Base-by-base conservation (phyloP, 2,888 invertebrate species). In the Scaeva pyrastri region DNA sequence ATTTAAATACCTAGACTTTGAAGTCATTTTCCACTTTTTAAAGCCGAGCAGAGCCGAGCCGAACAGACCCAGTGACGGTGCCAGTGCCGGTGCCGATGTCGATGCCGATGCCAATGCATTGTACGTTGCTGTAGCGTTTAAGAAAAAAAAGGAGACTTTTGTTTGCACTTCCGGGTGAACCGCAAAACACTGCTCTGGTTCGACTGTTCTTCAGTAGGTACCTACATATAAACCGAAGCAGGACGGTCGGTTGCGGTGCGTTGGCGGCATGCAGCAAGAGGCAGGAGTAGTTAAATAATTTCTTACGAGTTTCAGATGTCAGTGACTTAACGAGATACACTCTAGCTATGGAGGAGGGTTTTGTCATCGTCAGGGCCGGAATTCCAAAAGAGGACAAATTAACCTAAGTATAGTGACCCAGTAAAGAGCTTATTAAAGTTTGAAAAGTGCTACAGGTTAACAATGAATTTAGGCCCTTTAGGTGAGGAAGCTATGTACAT, bases 81-180 rank as follows among this genome's bases (percentile, higher is more conserved):
- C 50, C 36, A 58, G 26, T 31, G 71, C 74, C 41, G n/a, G n/a
- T n/a, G n/a, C n/a, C n/a, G n/a, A 21, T 36, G 19, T 41, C 36
- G 56, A 19, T 31, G 71, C 74, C n/a, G n/a, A 74, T 71, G 71
- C 70, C 8, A 31, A 8, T 80, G 50, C 58, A 70, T 71, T 80
- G 58, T 70, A 26, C 56, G 74, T 68, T 43, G 31, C 14, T 68
- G 21, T 0, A 19, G 12, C 14, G 48, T 11, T 0, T 14, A 12
- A 36, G 31, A 16, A 31, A 48, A 60, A 62, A 62, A 64, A 45
- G 21, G n/a, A 72, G 23, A 74, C 62, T 31, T 70, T 70, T 74
- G 62, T 79, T 79, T 83, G 79, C 50, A 79, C 80, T 84, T 84
- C 84, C 84, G 79, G 84, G 84, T 84, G 66, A 84, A 71, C 80